These are phyloP conservation scores for Salvelinus alpinus DNA, from an alignment of 2,113 vertebrate species.

Conservation along the genomic window DNA sequence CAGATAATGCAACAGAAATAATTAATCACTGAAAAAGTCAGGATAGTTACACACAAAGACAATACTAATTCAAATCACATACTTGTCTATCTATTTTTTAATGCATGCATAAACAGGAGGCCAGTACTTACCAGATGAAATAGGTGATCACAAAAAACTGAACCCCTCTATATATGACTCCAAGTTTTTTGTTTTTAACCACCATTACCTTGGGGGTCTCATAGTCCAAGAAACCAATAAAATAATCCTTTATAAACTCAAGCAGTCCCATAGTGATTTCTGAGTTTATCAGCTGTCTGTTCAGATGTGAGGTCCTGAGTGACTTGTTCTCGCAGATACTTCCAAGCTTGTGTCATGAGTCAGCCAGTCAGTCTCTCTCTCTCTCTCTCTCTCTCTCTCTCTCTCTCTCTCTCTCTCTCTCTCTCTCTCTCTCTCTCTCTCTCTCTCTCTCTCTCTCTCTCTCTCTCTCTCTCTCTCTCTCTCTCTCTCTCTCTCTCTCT, in stretches of 20 bases:
- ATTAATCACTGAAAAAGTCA: background rate
- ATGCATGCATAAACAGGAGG: slow-evolving; percentile 27
- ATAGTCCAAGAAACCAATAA: slow-evolving; percentile 84
- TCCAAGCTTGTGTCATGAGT: slow-evolving; percentile 7
- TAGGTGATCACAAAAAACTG: slow-evolving; percentile 89
- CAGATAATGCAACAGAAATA: background rate
- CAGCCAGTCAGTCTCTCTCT: slow-evolving; percentile 1
- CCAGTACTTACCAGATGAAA: slow-evolving; percentile 82
- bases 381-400: no score
- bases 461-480: background rate
- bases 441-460: background rate
- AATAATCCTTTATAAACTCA: slow-evolving; percentile 67
- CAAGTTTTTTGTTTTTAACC: slow-evolving; percentile 83
- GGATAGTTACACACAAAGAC: background rate
- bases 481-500: no score
- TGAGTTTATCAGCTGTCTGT: slow-evolving; percentile 22
- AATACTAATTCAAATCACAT: background rate
- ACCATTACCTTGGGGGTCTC: slow-evolving; percentile 89
- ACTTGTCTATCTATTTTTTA: no score
- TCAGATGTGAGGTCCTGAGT: slow-evolving; percentile 24
- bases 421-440: background rate
- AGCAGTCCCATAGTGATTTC: slow-evolving; percentile 60
- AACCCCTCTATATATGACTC: slow-evolving; percentile 81
- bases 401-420: background rate
- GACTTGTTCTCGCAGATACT: background rate